Conservation (phyloP, 2,797 vertebrate species). For the Poecile montanus region DNA sequence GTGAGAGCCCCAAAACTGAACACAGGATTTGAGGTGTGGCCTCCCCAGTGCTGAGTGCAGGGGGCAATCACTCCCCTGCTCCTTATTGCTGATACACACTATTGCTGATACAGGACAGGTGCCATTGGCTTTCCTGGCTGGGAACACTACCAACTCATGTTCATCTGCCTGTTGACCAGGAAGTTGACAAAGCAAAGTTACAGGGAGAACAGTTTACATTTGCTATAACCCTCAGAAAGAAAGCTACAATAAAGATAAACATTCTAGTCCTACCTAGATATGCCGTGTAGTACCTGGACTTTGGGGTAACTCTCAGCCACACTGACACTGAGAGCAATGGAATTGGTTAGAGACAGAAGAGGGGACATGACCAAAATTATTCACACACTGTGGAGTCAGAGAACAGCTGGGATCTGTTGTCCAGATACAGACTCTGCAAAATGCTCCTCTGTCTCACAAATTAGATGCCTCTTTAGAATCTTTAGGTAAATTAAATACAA, state of each 20-base stretch:
- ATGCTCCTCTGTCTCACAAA: background rate
- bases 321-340: background rate
- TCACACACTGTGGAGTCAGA: background rate
- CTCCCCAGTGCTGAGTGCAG: background rate
- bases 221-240: background rate
- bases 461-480: background rate
- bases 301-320: background rate
- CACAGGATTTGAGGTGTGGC: rapidly evolving
- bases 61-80: background rate
- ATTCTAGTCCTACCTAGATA: background rate
- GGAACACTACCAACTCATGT: background rate
- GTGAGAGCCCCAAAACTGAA: background rate
- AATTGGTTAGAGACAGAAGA: background rate
- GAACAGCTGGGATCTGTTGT: background rate
- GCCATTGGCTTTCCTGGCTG: background rate
- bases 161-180: background rate
- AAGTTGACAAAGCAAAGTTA: background rate
- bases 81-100: too few relatives aligned
- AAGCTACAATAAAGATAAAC: background rate
- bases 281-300: background rate
- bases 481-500: background rate
- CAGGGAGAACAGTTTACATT: background rate
- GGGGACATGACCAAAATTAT: background rate
- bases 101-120: background rate
- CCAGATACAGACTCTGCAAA: background rate